phyloP scores from a whole-genome alignment of 2,797 vertebrate species.

The Typhlichthys eigenmanni region DNA sequence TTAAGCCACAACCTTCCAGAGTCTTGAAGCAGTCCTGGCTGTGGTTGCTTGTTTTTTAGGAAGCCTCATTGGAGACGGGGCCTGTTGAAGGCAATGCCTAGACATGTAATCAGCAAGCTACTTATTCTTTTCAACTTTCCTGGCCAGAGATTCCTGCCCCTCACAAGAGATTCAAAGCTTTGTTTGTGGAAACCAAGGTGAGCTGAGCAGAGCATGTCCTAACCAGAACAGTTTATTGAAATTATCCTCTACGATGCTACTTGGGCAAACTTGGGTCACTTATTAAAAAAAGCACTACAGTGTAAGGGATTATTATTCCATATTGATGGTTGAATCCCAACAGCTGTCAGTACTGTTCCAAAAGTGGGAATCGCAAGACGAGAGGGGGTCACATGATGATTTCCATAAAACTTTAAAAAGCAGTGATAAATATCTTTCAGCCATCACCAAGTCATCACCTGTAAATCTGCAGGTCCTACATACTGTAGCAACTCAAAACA shows the following conservation, averaged over 20 bases:
- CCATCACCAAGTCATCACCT: no score
- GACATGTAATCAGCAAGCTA: conserved; percentile 64
- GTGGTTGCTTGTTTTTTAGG: conserved; percentile 44
- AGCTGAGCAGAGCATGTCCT: conserved; percentile 45
- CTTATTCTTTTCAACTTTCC: conserved; percentile 64
- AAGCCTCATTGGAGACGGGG: conserved; percentile 42
- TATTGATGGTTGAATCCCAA: conserved; percentile 32
- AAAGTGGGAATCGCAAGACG: no score
- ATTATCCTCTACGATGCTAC: conserved; percentile 26
- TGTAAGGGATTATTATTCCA: conserved; percentile 25
- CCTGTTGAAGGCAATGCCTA: conserved; percentile 61
- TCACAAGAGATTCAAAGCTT: conserved; percentile 40
- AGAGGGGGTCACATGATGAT: no score
- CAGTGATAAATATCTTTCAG: no score
- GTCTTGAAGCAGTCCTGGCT: conserved; percentile 39
- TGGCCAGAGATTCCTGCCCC: conserved; percentile 45
- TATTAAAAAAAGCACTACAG: conserved; percentile 5
- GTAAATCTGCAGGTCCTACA: no score
- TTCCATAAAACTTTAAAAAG: no score
- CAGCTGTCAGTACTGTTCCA: no score
- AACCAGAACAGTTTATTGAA: conserved; percentile 50
- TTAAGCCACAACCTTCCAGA: conserved; percentile 39
- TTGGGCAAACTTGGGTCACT: neutral
- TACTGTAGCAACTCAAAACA: no score
- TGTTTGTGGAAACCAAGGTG: conserved; percentile 50